These are phyloP conservation scores for Ceramica pisi DNA, from an alignment of 2,888 invertebrate genomes.

Conservation along the genomic window DNA sequence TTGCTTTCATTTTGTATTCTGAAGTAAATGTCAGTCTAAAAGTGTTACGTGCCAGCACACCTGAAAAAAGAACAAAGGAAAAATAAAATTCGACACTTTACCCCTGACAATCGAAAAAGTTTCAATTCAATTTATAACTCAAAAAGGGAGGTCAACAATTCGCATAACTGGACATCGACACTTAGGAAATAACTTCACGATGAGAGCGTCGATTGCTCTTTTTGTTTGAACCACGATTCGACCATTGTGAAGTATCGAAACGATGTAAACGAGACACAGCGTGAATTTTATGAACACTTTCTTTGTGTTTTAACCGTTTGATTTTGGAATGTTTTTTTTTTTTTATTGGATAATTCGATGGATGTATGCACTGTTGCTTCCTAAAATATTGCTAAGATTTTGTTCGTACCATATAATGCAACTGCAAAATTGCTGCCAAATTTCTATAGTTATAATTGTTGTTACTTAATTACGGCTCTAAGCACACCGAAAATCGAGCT, in stretches of 20 bases:
- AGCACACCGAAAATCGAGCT: too few relatives aligned
- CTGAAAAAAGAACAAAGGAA: slow-evolving; percentile 24
- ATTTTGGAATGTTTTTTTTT: neutral
- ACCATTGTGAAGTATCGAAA: slow-evolving; percentile 24
- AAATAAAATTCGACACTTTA: slow-evolving; percentile 42
- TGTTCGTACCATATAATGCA: too few relatives aligned
- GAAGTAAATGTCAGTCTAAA: slow-evolving; percentile 22
- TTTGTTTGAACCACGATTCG: slow-evolving; percentile 36
- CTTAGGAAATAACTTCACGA: slow-evolving; percentile 49
- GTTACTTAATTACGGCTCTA: too few relatives aligned
- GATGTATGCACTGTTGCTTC: too few relatives aligned
- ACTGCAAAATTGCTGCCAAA: too few relatives aligned
- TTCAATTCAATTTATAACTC: slow-evolving; percentile 51
- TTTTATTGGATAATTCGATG: neutral
- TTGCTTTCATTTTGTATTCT: slow-evolving; percentile 10
- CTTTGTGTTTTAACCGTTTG: slow-evolving; percentile 2
- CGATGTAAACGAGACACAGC: slow-evolving; percentile 33
- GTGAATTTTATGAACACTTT: slow-evolving; percentile 28
- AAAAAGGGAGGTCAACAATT: slow-evolving; percentile 56
- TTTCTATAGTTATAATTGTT: too few relatives aligned
- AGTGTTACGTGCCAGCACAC: slow-evolving; percentile 15
- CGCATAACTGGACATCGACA: slow-evolving; percentile 52
- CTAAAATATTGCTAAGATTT: too few relatives aligned
- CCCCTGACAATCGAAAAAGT: slow-evolving; percentile 34
- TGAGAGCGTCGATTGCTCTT: slow-evolving; percentile 51